Evolutionary conservation across 1,140 invertebrate species (phyloP), one percentile per base, ranked within the genome.

Genomic region (Adelges cooleyi): DNA sequence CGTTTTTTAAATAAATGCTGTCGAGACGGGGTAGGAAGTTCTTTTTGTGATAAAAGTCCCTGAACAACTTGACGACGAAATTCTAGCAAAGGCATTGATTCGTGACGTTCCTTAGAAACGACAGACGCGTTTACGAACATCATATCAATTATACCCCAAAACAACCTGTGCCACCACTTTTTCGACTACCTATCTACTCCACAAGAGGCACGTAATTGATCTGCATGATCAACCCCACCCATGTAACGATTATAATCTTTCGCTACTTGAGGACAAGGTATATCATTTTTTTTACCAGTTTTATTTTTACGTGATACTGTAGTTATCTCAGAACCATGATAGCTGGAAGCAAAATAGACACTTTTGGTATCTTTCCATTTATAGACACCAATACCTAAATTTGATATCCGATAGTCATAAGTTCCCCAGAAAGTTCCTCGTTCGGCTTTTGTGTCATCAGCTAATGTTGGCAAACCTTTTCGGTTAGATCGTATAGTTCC

Each of bases 181-280:
- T 50, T 49, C 15, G 49, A 67, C n/a, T 56, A 51, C 17, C 66
- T 27, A 52, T 69, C 52, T 22, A 69, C 49, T 18, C 67, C 40
- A 50, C 66, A 69, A 13, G 67, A 36, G 13, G 49, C 73, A 15
- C 48, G 15, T 50, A 75, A 56, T 70, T 71, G 72, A 68, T 77
- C 73, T 38, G 70, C 67, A 68, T 74, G 73, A 68, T 76, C 74
- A 23, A 76, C 74, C 65, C 67, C 73, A 29, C 71, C 71, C 74
- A 76, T 76, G 67, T 75, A 65, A 50, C 66, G 59, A 67, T 75
- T 76, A 65, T 76, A 77, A 66, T 75, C 71, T 38, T 38, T 38
- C 6, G 13, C 36, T 8, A 38, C 40, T 6, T 20, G 51, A 3
- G 29, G 50, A 20, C 51, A 53, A 4, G 29, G 2, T 8, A 53